These are phyloP conservation scores for Myathropa florea DNA, from an alignment of 2,888 invertebrate species.

Conservation along the genomic window DNA sequence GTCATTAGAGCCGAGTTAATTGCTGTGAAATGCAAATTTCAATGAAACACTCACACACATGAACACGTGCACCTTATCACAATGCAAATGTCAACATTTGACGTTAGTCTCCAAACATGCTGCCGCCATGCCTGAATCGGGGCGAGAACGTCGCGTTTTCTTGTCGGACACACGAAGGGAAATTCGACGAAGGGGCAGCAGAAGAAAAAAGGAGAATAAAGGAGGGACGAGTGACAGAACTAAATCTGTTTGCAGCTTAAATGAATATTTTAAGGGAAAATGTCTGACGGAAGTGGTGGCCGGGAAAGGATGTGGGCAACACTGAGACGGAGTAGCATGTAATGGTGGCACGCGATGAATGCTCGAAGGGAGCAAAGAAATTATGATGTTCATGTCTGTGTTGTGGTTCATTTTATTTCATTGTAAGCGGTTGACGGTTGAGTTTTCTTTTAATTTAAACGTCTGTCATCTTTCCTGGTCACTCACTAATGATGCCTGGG, in stretches of 20 bases:
- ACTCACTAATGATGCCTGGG: background rate
- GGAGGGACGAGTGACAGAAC: background rate
- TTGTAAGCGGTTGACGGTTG: background rate
- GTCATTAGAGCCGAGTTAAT: conserved; percentile 40
- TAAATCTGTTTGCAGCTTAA: conserved; percentile 60
- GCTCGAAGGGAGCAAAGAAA: conserved; percentile 27
- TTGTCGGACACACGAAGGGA: background rate
- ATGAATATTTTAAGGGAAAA: conserved; percentile 58
- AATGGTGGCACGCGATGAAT: conserved; percentile 69
- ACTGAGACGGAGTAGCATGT: too few species aligned
- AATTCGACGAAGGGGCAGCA: background rate
- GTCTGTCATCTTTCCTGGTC: conserved; percentile 42
- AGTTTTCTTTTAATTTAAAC: conserved; percentile 43
- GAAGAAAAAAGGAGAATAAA: background rate
- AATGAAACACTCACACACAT: background rate
- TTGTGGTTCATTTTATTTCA: conserved; percentile 10
- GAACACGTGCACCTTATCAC: conserved; percentile 10
- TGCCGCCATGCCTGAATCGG: background rate
- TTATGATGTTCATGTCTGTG: conserved; percentile 46
- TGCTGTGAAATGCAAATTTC: conserved; percentile 61
- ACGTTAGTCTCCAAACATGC: conserved; percentile 43
- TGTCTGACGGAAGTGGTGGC: conserved; percentile 45
- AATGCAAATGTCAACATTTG: conserved; percentile 64
- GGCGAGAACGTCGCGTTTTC: too few species aligned
- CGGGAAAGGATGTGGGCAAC: conserved; percentile 30